Conservation (phyloP, 2,888 invertebrate genomes). For the Polydrusus cervinus region DNA sequence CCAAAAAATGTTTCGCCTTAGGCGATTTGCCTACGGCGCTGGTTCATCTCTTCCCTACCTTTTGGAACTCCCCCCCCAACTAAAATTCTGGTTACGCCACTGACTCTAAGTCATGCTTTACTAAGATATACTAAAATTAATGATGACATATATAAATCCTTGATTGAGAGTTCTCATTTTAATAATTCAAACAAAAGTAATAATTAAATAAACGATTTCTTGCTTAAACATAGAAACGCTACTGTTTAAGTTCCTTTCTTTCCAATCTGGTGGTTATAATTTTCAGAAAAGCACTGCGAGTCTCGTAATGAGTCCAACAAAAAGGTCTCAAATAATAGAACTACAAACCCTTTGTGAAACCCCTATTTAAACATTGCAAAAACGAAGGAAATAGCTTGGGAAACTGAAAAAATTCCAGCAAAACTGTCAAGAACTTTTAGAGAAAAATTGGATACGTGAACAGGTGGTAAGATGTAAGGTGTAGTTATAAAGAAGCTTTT, state of each 20-base stretch:
- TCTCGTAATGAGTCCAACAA: slow-evolving; percentile 34
- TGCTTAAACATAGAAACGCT: slow-evolving; percentile 3
- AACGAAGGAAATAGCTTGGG: slow-evolving; percentile 30
- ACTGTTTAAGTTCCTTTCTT: slow-evolving; percentile 18
- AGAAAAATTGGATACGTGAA: slow-evolving; percentile 17
- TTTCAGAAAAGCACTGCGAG: slow-evolving; percentile 39
- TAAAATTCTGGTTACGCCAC: too few relatives aligned
- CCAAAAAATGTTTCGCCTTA: too few relatives aligned
- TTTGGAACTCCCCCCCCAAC: too few relatives aligned
- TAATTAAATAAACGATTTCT: not conserved
- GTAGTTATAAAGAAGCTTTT: slow-evolving; percentile 10
- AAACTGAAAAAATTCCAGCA: slow-evolving; percentile 20
- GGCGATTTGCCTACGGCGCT: too few relatives aligned
- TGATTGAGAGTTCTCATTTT: too few relatives aligned
- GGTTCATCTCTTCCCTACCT: too few relatives aligned
- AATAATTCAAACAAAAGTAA: too few relatives aligned
- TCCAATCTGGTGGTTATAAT: slow-evolving; percentile 36
- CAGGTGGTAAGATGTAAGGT: slow-evolving; percentile 26
- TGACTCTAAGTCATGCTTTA: too few relatives aligned
- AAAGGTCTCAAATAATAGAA: slow-evolving; percentile 41
- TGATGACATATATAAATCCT: too few relatives aligned
- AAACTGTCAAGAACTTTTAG: slow-evolving; percentile 8
- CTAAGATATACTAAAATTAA: too few relatives aligned
- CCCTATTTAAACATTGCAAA: slow-evolving; percentile 32
- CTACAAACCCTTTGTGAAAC: slow-evolving; percentile 31